Conservation (phyloP, 2,797 vertebrate species). For the Pyrocephalus nanus region DNA sequence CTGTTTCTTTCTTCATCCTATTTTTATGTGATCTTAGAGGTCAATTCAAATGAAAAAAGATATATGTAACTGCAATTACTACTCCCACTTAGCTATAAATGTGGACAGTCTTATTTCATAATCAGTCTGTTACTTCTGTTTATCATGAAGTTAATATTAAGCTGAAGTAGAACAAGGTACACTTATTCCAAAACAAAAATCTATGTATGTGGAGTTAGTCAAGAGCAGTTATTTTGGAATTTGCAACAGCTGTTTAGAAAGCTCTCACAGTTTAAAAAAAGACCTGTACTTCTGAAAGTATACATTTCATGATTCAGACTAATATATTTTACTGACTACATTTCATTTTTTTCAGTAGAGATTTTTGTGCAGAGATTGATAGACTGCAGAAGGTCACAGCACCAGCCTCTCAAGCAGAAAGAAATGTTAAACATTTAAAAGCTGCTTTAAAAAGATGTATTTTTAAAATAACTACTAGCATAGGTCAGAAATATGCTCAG, state of each 20-base stretch:
- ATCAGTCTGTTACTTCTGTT: background rate
- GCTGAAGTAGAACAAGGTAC: background rate
- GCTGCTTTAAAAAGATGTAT: background rate
- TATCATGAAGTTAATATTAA: constrained; percentile 4
- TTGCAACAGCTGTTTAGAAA: constrained; percentile 18
- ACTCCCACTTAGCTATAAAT: background rate
- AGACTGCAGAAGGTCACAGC: background rate
- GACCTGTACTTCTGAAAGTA: background rate
- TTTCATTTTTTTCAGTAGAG: background rate
- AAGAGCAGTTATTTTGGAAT: constrained; percentile 15
- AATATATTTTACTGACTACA: background rate
- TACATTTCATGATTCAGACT: background rate
- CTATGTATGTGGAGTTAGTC: background rate
- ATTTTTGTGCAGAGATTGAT: background rate
- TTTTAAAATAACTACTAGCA: background rate
- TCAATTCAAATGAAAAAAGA: background rate
- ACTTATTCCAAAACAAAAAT: constrained; percentile 6
- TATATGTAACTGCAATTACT: background rate
- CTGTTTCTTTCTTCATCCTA: background rate
- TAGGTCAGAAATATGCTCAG: background rate
- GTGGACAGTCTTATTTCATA: background rate
- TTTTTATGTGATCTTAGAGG: background rate
- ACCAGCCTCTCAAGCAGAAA: background rate
- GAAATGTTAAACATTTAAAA: background rate
- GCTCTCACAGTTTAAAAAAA: background rate